These are phyloP conservation scores for Plutella xylostella DNA, from an alignment of 2,888 invertebrate species.

Conservation along the genomic window DNA sequence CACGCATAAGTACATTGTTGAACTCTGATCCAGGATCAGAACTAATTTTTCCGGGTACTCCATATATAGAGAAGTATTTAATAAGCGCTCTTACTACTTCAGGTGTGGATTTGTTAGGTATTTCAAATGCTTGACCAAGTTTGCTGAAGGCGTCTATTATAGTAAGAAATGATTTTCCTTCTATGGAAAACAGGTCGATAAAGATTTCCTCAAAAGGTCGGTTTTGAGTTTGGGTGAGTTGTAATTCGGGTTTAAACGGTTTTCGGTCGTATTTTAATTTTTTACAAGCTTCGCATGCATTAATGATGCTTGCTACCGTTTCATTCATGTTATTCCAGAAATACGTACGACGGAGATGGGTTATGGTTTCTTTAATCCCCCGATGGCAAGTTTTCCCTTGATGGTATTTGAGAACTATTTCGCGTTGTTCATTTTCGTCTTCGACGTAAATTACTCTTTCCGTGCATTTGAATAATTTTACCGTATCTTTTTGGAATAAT, in stretches of 20 bases:
- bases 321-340: conserved; percentile 26
- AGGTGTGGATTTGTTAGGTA: conserved; percentile 26
- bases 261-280: too few species aligned
- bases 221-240: too few species aligned
- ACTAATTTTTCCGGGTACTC: conserved; percentile 27
- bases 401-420: not conserved
- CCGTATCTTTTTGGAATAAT: too few species aligned
- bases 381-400: conserved; percentile 20
- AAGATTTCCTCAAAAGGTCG: too few species aligned
- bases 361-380: conserved; percentile 24
- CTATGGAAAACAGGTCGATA: too few species aligned
- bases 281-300: not conserved
- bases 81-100: conserved; percentile 25
- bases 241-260: too few species aligned
- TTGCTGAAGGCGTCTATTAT: conserved; percentile 27
- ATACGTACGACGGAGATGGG: conserved; percentile 24
- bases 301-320: conserved; percentile 13
- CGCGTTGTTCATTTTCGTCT: not conserved
- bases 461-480: too few species aligned
- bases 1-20: conserved; percentile 25
- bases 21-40: conserved; percentile 30
- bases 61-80: conserved; percentile 27
- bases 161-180: conserved; percentile 24
- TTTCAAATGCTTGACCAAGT: conserved; percentile 28
- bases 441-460: too few species aligned